Percentiles rank a stretch among this genome's conserved stretches.
Conservation (phyloP, 2,888 invertebrate species). For the Tachina lurida region DNA sequence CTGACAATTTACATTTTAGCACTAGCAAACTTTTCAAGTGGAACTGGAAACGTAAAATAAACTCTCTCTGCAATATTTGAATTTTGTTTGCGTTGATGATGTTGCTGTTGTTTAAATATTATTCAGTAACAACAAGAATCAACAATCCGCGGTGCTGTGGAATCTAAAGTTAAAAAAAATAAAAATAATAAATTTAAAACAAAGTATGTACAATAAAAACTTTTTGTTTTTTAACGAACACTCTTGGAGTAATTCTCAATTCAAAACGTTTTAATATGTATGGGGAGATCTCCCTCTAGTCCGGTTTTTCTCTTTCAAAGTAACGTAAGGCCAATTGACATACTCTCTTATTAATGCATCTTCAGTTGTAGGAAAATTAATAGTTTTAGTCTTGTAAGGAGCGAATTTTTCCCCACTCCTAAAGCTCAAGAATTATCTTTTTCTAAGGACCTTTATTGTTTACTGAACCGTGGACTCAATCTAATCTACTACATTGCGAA, state of each 20-base stretch:
- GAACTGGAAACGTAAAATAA: conserved; percentile 73
- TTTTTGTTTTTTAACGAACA: conserved; percentile 70
- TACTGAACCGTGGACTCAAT: too few relatives aligned
- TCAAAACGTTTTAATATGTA: too few relatives aligned
- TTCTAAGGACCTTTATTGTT: too few relatives aligned
- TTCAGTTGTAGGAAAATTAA: too few relatives aligned
- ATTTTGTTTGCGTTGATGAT: conserved; percentile 36
- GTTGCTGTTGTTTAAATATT: conserved; percentile 58
- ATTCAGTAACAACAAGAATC: conserved; percentile 57
- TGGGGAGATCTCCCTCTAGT: too few relatives aligned
- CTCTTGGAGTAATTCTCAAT: conserved; percentile 68
- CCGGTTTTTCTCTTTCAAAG: too few relatives aligned
- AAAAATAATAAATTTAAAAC: conserved; percentile 19
- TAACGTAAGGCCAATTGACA: too few relatives aligned
- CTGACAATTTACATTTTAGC: conserved; percentile 73
- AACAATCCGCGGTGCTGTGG: conserved; percentile 38
- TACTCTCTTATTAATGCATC: too few relatives aligned
- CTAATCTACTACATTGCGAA: too few relatives aligned
- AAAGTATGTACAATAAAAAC: conserved; percentile 55
- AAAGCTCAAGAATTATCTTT: too few relatives aligned
- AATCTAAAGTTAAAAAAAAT: conserved; percentile 28
- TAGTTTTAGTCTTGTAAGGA: too few relatives aligned
- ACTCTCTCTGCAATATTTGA: conserved; percentile 65
- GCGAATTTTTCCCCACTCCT: too few relatives aligned
- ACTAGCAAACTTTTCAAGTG: conserved; percentile 73